These are phyloP conservation scores for Sander vitreus DNA, from an alignment of 2,113 vertebrate species.

Conservation along the genomic window DNA sequence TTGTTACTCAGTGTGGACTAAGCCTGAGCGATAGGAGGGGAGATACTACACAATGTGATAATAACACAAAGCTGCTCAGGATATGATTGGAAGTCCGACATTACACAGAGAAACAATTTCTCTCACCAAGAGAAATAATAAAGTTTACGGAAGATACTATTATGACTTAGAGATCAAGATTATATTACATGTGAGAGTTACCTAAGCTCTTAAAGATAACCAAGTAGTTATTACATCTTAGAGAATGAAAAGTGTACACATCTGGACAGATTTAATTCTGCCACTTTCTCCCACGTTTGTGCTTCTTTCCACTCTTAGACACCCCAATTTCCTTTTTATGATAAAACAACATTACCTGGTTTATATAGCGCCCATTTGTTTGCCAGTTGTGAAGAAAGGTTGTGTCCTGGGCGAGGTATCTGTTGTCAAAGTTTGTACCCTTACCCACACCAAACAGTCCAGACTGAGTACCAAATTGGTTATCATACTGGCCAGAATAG, in stretches of 20 bases:
- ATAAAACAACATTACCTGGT: conserved; percentile 60
- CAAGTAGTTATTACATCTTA: conserved; percentile 61
- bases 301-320: neutral
- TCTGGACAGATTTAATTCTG: conserved; percentile 17
- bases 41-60: conserved; percentile 27
- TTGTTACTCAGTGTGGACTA: conserved; percentile 32
- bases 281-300: neutral
- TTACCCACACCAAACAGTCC: neutral
- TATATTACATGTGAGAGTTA: conserved; percentile 50
- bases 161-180: conserved; percentile 32
- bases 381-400: conserved; percentile 59
- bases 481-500: conserved; percentile 14
- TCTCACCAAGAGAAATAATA: conserved; percentile 61
- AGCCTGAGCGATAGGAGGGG: conserved; percentile 6
- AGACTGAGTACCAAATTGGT: conserved; percentile 33
- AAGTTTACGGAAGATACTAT: conserved; percentile 57
- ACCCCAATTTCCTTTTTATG: neutral
- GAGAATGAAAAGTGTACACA: conserved; percentile 35
- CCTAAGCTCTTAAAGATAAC: conserved; percentile 39
- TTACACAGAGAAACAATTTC: conserved; percentile 51
- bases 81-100: conserved; percentile 66
- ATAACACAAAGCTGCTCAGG: conserved; percentile 37
- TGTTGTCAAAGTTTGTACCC: conserved; percentile 16
- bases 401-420: neutral
- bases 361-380: conserved; percentile 68